A percentile compares a stretch with the other conserved stretches of the same genome.
Conservation (phyloP, 2,113 vertebrate species). For the Agapornis roseicollis region DNA sequence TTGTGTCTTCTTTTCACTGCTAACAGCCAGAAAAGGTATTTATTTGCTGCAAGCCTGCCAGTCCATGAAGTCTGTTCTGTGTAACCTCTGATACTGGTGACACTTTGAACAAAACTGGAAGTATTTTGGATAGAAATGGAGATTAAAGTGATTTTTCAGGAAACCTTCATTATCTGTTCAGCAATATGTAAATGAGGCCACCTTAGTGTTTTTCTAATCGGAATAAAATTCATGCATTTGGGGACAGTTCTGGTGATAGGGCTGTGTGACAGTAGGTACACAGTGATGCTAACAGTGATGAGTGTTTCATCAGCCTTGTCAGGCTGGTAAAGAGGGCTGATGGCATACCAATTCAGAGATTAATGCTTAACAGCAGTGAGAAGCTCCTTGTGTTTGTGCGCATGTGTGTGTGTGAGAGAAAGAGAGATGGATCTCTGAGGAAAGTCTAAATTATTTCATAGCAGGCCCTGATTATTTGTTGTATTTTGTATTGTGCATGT, state of each 20-base stretch:
- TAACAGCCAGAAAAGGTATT: neutral
- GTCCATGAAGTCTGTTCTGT: neutral
- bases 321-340: neutral
- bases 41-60: neutral
- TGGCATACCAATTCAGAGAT: neutral
- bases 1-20: neutral
- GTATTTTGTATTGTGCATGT: neutral
- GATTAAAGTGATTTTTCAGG: neutral
- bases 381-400: neutral
- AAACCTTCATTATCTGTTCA: neutral
- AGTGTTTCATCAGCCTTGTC: neutral
- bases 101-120: neutral
- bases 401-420: neutral
- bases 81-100: neutral
- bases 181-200: neutral
- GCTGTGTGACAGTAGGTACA: neutral
- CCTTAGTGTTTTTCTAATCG: neutral
- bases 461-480: neutral
- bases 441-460: neutral
- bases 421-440: neutral
- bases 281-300: rapidly evolving
- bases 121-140: neutral
- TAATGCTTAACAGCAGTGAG: neutral
- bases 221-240: neutral
- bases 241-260: neutral